Evolutionary conservation across 2,888 invertebrate species (phyloP), one percentile per base, ranked within the genome.

Genomic region (Dioctria linearis): DNA sequence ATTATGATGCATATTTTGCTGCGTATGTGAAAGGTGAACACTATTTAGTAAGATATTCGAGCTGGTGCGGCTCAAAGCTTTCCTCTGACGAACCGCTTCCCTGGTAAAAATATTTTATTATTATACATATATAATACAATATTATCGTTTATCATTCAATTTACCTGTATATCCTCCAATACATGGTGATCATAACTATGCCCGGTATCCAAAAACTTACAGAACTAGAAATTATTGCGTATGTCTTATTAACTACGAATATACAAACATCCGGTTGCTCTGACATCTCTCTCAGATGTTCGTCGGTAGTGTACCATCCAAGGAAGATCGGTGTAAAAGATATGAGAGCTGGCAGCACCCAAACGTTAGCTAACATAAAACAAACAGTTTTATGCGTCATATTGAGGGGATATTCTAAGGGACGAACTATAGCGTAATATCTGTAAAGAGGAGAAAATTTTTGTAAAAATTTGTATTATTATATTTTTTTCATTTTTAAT

Each of bases 301-400:
- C 95, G 37, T 91, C 90, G 0, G 98, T 98, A 0, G 97, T 96
- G 88, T 98, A 98, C 95, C 97, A 96, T 43, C 96, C 97, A 90
- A 97, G 94, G 88, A 98, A 97, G 80, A 98, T 98, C 4, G 98
- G 98, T 13, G 97, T 92, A 87, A 98, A 98, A 3, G 98, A 98
- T 80, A 98, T 95, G 80, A 98, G 89, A 0, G 96, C 96, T 0
- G 98, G 97, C 83, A 96, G 93, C 85, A 95, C 94, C 98, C 98
- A 98, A 0, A 97, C 97, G 1, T 95, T 94, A 43, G 95, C 93
- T 79, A 97, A 88, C 96, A 96, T 96, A 63, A 95, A 91, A 1
- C 93, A 93, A 0, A 96, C 90, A 54, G 94, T 92, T 9, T 93
- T 92, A 80, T 95, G 94, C 0, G 98, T 98, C 96, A 98, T 97